Percentiles rank a stretch among this genome's conserved stretches.
Conservation (phyloP, 2,888 invertebrate species). For the Noctua fimbriata region DNA sequence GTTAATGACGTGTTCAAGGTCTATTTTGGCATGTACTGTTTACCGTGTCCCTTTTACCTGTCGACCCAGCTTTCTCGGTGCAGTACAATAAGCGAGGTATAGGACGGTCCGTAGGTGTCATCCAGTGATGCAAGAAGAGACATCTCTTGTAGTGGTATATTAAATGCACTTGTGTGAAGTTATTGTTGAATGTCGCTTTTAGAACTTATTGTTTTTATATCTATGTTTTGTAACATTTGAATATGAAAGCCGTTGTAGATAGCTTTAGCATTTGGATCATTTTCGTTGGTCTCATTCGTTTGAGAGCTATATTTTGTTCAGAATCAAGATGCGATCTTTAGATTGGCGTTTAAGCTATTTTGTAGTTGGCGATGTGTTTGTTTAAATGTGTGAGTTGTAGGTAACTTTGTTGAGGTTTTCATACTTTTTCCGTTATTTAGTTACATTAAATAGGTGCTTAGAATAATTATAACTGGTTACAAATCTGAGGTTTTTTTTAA, state of each 20-base stretch:
- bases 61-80: conserved; percentile 15
- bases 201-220: background rate
- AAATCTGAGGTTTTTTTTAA: background rate
- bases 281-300: too few relatives aligned
- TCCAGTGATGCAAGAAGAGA: conserved; percentile 16
- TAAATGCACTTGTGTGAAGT: conserved; percentile 25
- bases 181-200: background rate
- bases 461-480: conserved; percentile 7
- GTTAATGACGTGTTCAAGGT: conserved; percentile 58
- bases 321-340: background rate
- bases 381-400: conserved; percentile 8
- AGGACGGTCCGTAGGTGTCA: conserved; percentile 1
- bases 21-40: conserved; percentile 50
- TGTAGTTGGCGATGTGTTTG: background rate
- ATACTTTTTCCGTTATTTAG: background rate
- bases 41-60: conserved; percentile 50
- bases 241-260: background rate
- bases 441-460: conserved; percentile 9
- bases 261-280: background rate
- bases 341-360: background rate
- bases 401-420: conserved; percentile 51
- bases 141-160: conserved; percentile 16
- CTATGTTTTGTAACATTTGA: background rate
- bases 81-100: conserved; percentile 5
- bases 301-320: background rate